Percentiles rank a stretch among this genome's conserved stretches.
Conservation (phyloP, 2,113 vertebrate species). For the Jacana jacana region DNA sequence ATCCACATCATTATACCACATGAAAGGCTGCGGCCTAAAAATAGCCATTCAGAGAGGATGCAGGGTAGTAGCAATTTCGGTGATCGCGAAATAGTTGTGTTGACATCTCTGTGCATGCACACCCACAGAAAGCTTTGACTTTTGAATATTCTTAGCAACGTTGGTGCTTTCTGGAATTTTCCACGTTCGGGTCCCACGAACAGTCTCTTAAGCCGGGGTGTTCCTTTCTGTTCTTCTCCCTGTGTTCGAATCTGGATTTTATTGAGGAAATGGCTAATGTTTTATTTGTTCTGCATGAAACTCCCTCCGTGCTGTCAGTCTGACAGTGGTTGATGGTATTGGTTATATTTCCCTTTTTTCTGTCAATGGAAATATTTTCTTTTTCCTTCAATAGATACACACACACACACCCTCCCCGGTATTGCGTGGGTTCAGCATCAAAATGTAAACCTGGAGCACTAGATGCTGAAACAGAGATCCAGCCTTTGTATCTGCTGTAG, state of each 20-base stretch:
- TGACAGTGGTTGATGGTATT: neutral
- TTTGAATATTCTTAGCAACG: conserved; percentile 39
- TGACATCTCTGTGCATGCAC: conserved; percentile 46
- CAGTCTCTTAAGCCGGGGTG: neutral
- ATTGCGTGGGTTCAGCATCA: neutral
- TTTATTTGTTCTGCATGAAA: neutral
- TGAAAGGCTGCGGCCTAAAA: conserved; percentile 81
- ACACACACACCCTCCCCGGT: neutral
- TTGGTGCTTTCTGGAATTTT: conserved; percentile 33
- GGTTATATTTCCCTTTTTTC: neutral
- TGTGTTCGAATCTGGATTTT: neutral
- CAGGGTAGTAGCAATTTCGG: conserved; percentile 72
- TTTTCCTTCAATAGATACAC: neutral
- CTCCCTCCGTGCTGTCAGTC: neutral
- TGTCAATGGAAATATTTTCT: neutral
- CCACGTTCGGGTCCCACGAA: neutral
- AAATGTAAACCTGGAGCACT: neutral
- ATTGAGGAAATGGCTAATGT: neutral
- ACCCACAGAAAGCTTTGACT: conserved; percentile 49
- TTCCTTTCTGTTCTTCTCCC: neutral
- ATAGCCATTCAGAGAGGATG: conserved; percentile 76
- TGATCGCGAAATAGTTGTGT: conserved; percentile 75
- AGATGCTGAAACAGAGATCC: no score
- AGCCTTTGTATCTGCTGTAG: neutral
- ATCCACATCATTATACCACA: conserved; percentile 80